Percentiles rank a stretch among this genome's conserved stretches.
These are phyloP conservation scores for Arenaria interpres DNA, from an alignment of 2,113 vertebrate genomes.

Conservation along the genomic window DNA sequence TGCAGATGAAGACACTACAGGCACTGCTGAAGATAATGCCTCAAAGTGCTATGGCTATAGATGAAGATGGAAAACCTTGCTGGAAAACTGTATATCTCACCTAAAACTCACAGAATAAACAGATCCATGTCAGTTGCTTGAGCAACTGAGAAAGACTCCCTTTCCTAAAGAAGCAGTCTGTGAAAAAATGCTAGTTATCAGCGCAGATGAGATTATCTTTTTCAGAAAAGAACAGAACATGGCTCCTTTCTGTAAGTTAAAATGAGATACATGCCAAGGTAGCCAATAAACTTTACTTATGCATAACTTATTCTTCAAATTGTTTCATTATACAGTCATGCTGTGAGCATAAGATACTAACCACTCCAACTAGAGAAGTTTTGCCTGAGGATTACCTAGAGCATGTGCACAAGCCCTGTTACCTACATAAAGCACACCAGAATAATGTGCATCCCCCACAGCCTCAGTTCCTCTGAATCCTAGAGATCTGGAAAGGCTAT, in stretches of 20 bases:
- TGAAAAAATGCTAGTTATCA: neutral
- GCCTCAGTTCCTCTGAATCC: neutral
- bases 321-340: neutral
- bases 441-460: accelerated
- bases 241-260: neutral
- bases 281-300: neutral
- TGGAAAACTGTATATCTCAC: neutral
- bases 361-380: neutral
- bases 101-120: neutral
- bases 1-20: neutral
- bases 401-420: neutral
- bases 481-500: neutral
- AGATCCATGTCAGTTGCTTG: neutral
- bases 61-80: neutral
- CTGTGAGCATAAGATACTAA: neutral
- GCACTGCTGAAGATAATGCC: neutral
- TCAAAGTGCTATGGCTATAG: neutral
- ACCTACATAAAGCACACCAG: neutral
- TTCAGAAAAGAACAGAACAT: neutral
- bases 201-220: neutral
- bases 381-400: neutral
- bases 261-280: neutral
- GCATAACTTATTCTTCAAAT: neutral
- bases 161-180: neutral
- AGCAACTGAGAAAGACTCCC: neutral